A percentile compares a stretch with the other conserved stretches of the same genome.
phyloP scores from a whole-genome alignment of 2,113 vertebrate genomes.

The Orthonyx spaldingii region DNA sequence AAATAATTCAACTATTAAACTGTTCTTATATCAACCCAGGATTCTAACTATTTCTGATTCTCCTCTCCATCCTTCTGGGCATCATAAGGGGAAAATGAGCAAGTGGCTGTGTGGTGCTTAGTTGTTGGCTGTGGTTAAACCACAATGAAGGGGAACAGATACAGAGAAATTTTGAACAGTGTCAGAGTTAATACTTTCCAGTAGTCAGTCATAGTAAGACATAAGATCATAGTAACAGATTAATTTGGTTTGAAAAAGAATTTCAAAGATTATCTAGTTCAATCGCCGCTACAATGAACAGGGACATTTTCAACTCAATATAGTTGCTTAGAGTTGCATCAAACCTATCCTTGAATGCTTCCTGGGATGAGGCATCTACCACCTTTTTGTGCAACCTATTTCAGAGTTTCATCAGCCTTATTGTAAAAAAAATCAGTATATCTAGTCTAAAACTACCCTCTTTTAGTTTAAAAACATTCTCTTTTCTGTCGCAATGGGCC shows the following conservation, averaged over 20 bases:
- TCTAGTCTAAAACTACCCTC: not conserved
- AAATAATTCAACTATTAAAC: not conserved
- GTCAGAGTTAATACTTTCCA: not conserved
- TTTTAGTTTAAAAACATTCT: not conserved
- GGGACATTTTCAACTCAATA: not conserved
- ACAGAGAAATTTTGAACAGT: not conserved
- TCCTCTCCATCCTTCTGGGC: not conserved
- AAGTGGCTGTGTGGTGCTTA: not conserved
- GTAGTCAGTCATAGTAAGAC: not conserved
- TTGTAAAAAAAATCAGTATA: not conserved
- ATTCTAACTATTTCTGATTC: not conserved
- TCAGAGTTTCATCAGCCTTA: not conserved
- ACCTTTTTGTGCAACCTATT: not conserved
- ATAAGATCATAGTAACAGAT: not conserved
- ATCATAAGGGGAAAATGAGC: not conserved
- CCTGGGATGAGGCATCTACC: not conserved
- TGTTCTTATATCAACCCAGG: not conserved
- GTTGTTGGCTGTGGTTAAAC: not conserved
- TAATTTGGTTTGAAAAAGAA: not conserved
- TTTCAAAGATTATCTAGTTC: not conserved
- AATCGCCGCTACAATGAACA: not conserved
- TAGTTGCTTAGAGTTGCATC: not conserved
- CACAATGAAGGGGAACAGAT: not conserved
- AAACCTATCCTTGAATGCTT: not conserved
- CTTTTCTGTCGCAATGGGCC: no score